Conservation (phyloP, 1,140 invertebrate genomes). For the Pectinophora gossypiella region DNA sequence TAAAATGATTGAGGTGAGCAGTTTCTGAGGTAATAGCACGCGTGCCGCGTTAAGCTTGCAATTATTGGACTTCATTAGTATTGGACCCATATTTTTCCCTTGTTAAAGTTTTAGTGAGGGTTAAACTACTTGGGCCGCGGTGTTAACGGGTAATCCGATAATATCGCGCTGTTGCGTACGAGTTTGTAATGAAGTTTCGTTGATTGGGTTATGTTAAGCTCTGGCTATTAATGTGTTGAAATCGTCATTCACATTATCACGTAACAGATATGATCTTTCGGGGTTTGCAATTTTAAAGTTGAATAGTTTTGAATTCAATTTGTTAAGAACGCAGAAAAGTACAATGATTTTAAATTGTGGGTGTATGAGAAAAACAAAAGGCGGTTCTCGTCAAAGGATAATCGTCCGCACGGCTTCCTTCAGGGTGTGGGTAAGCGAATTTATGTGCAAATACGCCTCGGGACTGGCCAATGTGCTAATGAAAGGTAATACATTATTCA, state of each 20-base stretch:
- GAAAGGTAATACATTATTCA: conserved; percentile 75
- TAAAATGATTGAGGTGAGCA: conserved; percentile 42
- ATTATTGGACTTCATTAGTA: conserved; percentile 56
- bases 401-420: conserved; percentile 61
- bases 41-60: conserved; percentile 37
- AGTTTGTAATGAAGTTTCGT: conserved; percentile 23
- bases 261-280: background rate
- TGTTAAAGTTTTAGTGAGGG: conserved; percentile 25
- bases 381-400: conserved; percentile 43
- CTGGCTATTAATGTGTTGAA: background rate
- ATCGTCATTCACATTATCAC: background rate
- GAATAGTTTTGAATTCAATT: no score
- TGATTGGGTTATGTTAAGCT: conserved; percentile 7
- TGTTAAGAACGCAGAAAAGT: no score
- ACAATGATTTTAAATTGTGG: conserved; percentile 4
- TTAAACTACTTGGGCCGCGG: conserved; percentile 2
- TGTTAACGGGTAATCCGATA: conserved; percentile 22
- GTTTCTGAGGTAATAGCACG: conserved; percentile 36
- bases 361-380: conserved; percentile 13
- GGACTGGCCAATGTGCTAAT: conserved; percentile 71
- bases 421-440: conserved; percentile 62
- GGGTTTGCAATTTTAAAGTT: background rate
- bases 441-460: conserved; percentile 71
- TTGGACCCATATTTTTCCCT: conserved; percentile 35
- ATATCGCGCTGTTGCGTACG: conserved; percentile 15